A percentile compares a stretch with the other conserved stretches of the same genome.
phyloP scores from a whole-genome alignment of 2,888 invertebrate genomes.

The Leptinotarsa tumamoca region DNA sequence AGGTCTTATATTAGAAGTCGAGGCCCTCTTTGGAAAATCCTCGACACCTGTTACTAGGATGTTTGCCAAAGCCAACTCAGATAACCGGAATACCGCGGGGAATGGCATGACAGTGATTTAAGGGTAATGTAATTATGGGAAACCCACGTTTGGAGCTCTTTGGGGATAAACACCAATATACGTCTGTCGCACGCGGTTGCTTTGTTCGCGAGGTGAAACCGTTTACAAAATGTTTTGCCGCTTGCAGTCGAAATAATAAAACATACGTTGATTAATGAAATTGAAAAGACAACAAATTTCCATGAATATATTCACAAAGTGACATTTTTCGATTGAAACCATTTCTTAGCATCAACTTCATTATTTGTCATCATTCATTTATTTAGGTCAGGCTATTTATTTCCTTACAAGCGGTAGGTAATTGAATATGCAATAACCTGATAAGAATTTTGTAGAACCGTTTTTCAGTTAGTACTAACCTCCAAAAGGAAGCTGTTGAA shows the following conservation, averaged over 20 bases:
- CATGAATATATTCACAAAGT: too few relatives aligned
- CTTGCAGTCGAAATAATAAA: neutral
- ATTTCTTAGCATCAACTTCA: too few relatives aligned
- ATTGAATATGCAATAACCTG: too few relatives aligned
- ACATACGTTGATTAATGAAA: too few relatives aligned
- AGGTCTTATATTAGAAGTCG: constrained; percentile 23
- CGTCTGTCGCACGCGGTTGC: neutral
- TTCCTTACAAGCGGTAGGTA: too few relatives aligned
- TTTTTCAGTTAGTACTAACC: too few relatives aligned
- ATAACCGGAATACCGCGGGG: constrained; percentile 32
- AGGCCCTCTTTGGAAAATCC: constrained; percentile 25
- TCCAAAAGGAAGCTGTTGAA: too few relatives aligned
- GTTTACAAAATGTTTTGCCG: neutral
- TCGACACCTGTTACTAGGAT: constrained; percentile 38
- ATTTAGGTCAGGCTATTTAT: too few relatives aligned
- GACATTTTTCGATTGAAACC: too few relatives aligned
- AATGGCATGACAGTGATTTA: constrained; percentile 28
- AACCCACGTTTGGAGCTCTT: constrained; percentile 11
- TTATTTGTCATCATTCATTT: too few relatives aligned
- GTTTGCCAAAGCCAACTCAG: constrained; percentile 29
- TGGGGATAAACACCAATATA: constrained; percentile 16
- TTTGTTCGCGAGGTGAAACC: neutral
- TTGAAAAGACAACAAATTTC: too few relatives aligned
- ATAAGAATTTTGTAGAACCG: too few relatives aligned
- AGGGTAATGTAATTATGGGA: constrained; percentile 21